These are phyloP conservation scores for Hippolais icterina DNA, from an alignment of 2,113 vertebrate genomes.

Conservation along the genomic window DNA sequence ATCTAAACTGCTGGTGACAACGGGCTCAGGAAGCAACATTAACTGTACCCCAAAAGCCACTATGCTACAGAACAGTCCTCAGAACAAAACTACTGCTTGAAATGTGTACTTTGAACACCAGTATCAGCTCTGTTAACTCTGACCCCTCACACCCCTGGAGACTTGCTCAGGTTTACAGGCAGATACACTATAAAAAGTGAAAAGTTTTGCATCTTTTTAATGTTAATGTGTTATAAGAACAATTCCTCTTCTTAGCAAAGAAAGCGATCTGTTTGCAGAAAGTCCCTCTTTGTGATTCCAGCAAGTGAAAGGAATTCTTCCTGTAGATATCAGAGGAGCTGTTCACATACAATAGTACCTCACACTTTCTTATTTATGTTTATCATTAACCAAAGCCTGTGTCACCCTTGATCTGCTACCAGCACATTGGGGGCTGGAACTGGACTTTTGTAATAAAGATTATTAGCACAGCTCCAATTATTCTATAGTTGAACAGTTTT, in stretches of 20 bases:
- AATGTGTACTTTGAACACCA: background rate
- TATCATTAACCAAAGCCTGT: slow-evolving; percentile 29
- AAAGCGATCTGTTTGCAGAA: background rate
- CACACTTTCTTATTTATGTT: background rate
- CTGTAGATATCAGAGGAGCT: background rate
- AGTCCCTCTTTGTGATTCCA: background rate
- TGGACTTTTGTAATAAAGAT: background rate
- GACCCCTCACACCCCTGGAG: background rate
- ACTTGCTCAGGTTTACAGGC: background rate
- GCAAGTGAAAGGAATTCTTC: background rate
- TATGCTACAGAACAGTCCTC: background rate
- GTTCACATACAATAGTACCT: background rate
- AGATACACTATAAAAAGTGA: background rate
- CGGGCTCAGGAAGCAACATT: background rate
- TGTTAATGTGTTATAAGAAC: background rate
- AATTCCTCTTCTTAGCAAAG: background rate
- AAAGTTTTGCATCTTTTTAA: background rate
- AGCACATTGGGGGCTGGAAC: background rate
- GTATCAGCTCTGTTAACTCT: background rate
- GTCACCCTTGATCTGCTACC: background rate
- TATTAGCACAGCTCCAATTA: background rate
- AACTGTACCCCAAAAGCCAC: background rate
- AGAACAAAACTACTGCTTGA: background rate
- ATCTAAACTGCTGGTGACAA: background rate
- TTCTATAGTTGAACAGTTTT: background rate